These are phyloP conservation scores for Babyrousa celebensis DNA, from an alignment of 2,797 vertebrate genomes.

Conservation along the genomic window DNA sequence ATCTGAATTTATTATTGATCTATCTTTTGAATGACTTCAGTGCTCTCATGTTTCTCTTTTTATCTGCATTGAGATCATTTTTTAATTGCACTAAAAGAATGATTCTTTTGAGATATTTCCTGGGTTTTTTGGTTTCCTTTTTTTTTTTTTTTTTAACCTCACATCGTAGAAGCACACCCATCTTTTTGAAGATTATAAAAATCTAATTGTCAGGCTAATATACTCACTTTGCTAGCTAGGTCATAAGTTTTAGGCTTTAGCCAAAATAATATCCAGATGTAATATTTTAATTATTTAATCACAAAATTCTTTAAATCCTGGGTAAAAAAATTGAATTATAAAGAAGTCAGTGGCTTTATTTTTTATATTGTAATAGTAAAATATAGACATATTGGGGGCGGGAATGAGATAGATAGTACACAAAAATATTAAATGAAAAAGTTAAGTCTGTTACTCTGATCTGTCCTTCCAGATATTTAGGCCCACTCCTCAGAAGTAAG, in stretches of 20 bases:
- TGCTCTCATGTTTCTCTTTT: not conserved
- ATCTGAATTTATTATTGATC: conserved; percentile 50
- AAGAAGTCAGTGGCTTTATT: not conserved
- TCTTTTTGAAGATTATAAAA: conserved; percentile 55
- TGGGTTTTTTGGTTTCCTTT: not conserved
- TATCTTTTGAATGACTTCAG: conserved; percentile 1
- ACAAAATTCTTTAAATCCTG: not conserved
- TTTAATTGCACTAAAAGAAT: conserved; percentile 8
- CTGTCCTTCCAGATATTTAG: not conserved
- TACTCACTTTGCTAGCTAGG: not conserved
- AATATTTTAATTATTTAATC: conserved; percentile 58
- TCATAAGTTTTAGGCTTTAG: conserved; percentile 20
- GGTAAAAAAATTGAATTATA: conserved; percentile 48
- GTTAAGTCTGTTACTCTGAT: conserved; percentile 33
- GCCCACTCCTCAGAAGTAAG: not conserved
- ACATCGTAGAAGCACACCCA: not conserved
- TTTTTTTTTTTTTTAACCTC: not conserved
- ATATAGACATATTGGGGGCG: not conserved
- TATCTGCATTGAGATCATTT: not conserved
- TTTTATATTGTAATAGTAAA: conserved; percentile 47
- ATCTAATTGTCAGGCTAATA: not conserved
- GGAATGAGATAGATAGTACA: not conserved
- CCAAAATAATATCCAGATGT: conserved; percentile 46
- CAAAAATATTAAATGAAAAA: conserved; percentile 56
- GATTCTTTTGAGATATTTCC: conserved; percentile 14